Evolutionary conservation across 2,113 vertebrate genomes (phyloP).

Genomic region (Diadophis punctatus): DNA sequence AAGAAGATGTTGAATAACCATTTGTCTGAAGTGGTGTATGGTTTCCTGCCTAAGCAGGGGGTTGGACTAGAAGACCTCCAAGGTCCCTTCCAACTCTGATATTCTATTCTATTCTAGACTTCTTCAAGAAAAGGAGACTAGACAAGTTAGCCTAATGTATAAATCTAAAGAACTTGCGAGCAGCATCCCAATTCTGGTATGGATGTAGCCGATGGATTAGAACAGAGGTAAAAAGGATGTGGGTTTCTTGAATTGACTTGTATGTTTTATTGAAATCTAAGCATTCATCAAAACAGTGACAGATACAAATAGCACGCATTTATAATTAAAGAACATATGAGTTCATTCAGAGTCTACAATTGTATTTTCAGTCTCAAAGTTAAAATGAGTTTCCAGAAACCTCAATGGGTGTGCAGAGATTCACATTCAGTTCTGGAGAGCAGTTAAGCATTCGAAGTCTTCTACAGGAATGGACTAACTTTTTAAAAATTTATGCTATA

Average conservation of each 20-base stretch:
- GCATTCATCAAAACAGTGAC: not conserved
- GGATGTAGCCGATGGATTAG: not conserved
- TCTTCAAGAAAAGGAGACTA: not conserved
- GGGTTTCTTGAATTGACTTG: not conserved
- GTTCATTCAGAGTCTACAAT: not conserved
- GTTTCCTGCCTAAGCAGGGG: too few relatives aligned
- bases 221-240: not conserved
- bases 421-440: not conserved
- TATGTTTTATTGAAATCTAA: not conserved
- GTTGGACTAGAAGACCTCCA: too few relatives aligned
- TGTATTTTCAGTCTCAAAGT: not conserved
- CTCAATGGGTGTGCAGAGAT: not conserved
- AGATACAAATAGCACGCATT: not conserved
- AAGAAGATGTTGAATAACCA: too few relatives aligned
- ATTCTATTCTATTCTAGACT: not conserved
- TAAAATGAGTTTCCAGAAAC: not conserved
- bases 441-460: not conserved
- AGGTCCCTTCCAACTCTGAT: too few relatives aligned
- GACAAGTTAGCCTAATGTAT: not conserved
- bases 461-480: not conserved
- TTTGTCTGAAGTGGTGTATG: too few relatives aligned
- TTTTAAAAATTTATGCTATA: not conserved
- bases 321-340: not conserved
- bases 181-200: not conserved
- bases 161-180: not conserved